Evolutionary conservation across 2,888 invertebrate species (phyloP).

Genomic region (Polyommatus iphigenia): DNA sequence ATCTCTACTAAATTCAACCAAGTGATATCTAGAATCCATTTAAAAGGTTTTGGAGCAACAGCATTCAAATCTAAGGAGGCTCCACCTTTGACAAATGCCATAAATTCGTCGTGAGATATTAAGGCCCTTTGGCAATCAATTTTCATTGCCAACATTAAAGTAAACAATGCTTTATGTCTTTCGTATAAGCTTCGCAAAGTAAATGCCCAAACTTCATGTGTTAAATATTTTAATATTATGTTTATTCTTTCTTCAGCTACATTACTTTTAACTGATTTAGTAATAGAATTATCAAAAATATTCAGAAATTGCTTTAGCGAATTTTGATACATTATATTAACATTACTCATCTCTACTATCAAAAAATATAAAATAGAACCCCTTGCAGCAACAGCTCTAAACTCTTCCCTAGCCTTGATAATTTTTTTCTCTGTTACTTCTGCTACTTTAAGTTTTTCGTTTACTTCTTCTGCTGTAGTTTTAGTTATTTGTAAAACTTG

Average conservation of each 20-base stretch:
- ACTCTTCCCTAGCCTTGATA: conserved; percentile 95
- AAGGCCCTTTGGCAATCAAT: conserved; percentile 91
- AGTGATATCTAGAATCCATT: conserved; percentile 97
- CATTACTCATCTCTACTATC: conserved; percentile 98
- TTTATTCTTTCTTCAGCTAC: conserved; percentile 92
- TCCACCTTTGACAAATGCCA: conserved; percentile 97
- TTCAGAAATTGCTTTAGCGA: conserved; percentile 96
- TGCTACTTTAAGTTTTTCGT: conserved; percentile 94
- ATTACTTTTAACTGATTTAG: conserved; percentile 91
- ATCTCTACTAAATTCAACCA: conserved; percentile 98
- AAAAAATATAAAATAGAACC: conserved; percentile 97
- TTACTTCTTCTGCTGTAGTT: conserved; percentile 95
- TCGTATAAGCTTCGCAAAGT: conserved; percentile 96
- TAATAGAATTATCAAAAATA: conserved; percentile 96
- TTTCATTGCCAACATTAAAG: conserved; percentile 96
- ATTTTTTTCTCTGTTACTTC: conserved; percentile 97
- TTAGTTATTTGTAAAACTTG: conserved; percentile 93
- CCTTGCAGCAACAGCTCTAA: conserved; percentile 95
- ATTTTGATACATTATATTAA: conserved; percentile 98
- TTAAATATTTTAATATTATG: conserved; percentile 93
- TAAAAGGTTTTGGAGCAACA: conserved; percentile 94
- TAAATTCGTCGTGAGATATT: conserved; percentile 94
- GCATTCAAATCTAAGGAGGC: conserved; percentile 96
- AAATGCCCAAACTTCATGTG: conserved; percentile 95
- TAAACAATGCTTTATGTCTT: conserved; percentile 94